Conservation (phyloP, 2,888 invertebrate species). For the Cynaeus angustus region DNA sequence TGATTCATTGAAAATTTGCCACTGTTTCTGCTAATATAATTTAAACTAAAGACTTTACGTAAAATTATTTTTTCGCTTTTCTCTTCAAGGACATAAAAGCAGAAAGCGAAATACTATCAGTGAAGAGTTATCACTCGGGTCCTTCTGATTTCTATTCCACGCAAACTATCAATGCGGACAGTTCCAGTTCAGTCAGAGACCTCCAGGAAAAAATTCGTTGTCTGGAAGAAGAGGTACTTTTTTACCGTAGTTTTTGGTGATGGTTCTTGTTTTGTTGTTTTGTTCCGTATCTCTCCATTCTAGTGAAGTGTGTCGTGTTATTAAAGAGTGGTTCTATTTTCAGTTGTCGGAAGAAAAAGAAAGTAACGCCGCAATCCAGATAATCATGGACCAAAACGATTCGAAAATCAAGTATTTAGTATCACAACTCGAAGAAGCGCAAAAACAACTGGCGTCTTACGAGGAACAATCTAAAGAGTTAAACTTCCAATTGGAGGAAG, state of each 20-base stretch:
- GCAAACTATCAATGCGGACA: conserved; percentile 35
- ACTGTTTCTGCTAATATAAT: not conserved
- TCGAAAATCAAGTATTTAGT: conserved; percentile 56
- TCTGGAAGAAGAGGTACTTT: conserved; percentile 59
- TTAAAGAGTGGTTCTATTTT: conserved; percentile 45
- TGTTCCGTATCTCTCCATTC: conserved; percentile 18
- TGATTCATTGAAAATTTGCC: too few relatives aligned
- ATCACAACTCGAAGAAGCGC: conserved; percentile 55
- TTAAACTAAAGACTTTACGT: too few relatives aligned
- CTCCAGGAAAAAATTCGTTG: conserved; percentile 58
- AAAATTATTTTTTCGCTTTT: conserved; percentile 43
- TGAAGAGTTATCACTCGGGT: conserved; percentile 55
- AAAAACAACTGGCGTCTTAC: conserved; percentile 49
- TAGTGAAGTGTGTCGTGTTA: conserved; percentile 17
- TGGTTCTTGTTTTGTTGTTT: conserved; percentile 30
- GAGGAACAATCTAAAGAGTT: conserved; percentile 46
- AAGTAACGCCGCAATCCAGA: conserved; percentile 59
- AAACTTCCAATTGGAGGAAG: conserved; percentile 26
- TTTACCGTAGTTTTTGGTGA: conserved; percentile 37
- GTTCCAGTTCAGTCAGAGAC: conserved; percentile 45
- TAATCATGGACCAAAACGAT: conserved; percentile 61
- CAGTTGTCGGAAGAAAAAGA: conserved; percentile 60
- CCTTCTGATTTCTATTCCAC: conserved; percentile 52
- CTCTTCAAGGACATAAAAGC: conserved; percentile 55
- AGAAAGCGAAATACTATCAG: conserved; percentile 57